These are phyloP conservation scores for Celastrina argiolus DNA, from an alignment of 2,888 invertebrate species.

Conservation along the genomic window DNA sequence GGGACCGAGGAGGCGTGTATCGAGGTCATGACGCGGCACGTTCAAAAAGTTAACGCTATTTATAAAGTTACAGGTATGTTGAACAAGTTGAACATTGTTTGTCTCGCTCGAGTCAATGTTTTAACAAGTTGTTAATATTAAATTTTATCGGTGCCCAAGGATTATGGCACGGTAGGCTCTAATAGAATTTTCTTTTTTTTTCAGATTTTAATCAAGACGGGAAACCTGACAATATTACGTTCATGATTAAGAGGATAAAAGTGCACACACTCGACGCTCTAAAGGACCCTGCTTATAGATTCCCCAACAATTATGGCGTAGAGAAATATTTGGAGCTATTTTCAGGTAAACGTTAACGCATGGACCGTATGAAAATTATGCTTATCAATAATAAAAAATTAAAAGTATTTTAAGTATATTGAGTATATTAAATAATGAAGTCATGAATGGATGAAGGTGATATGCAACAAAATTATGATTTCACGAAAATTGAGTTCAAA, in stretches of 20 bases:
- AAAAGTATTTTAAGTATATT: too few relatives aligned
- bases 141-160: neutral
- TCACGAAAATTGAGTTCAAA: too few relatives aligned
- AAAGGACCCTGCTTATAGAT: constrained; percentile 91
- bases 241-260: constrained; percentile 97
- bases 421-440: too few relatives aligned
- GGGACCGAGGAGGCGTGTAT: constrained; percentile 96
- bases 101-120: neutral
- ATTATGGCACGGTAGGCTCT: neutral
- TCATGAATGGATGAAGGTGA: too few relatives aligned
- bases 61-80: constrained; percentile 88
- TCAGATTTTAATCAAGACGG: constrained; percentile 96
- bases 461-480: too few relatives aligned
- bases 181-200: constrained; percentile 32
- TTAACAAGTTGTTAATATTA: neutral
- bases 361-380: too few relatives aligned
- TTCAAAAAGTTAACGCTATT: constrained; percentile 94
- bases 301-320: constrained; percentile 97
- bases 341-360: constrained; percentile 85
- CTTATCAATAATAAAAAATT: too few relatives aligned
- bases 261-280: constrained; percentile 92
- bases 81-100: constrained; percentile 18
- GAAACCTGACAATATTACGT: constrained; percentile 93
- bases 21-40: constrained; percentile 96
- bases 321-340: constrained; percentile 98